Evolutionary conservation across 2,797 vertebrate species (phyloP).

Genomic region (Chaunax sp.): DNA sequence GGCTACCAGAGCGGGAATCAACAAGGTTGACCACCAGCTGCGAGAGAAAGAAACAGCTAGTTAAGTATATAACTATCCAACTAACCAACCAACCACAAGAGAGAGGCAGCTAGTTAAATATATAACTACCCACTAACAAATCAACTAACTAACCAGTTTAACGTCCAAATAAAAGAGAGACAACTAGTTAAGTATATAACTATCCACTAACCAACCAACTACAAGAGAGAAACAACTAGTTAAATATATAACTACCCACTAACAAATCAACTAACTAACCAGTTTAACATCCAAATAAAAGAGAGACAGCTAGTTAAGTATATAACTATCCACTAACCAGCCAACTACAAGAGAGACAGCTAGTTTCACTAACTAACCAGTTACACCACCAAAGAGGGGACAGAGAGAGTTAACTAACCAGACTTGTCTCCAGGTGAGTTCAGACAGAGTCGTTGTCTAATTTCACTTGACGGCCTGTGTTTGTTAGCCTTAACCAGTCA

Average conservation of each 20-base stretch:
- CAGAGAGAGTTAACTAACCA: no score
- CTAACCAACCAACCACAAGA: background rate
- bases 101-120: no score
- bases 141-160: background rate
- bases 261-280: no score
- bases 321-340: background rate
- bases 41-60: constrained; percentile 18
- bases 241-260: background rate
- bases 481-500: no score
- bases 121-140: background rate
- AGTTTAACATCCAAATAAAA: background rate
- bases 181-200: background rate
- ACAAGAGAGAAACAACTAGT: background rate
- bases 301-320: background rate
- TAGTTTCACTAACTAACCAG: no score
- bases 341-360: no score
- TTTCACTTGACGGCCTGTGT: no score
- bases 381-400: no score
- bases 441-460: no score
- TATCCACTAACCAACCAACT: background rate
- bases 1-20: constrained; percentile 87
- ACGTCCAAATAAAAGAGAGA: background rate
- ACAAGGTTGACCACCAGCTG: constrained; percentile 91
- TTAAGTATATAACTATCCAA: background rate
- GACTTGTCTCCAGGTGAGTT: no score